Conservation (phyloP, 2,888 invertebrate species). For the Disparrhopalites patrizii region DNA sequence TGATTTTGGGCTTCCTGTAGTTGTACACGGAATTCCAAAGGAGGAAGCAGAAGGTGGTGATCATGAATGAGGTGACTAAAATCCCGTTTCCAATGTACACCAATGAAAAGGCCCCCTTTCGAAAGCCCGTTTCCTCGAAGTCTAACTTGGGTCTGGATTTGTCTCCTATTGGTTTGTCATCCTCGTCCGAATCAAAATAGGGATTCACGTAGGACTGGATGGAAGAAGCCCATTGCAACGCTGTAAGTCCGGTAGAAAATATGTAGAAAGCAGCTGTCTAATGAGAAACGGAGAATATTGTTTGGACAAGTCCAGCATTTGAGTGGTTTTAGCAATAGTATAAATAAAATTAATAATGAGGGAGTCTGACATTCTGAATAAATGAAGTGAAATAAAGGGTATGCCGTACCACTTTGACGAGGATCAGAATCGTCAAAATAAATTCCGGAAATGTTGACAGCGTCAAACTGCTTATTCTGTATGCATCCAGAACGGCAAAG, state of each 20-base stretch:
- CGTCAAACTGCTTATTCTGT: neutral
- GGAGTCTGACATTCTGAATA: neutral
- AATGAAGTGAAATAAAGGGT: neutral
- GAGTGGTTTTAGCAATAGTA: neutral
- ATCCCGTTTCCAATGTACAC: neutral
- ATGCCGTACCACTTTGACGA: constrained; percentile 16
- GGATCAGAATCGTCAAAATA: constrained; percentile 11
- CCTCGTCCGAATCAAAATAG: neutral
- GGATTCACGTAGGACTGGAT: constrained; percentile 6
- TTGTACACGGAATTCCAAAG: constrained; percentile 14
- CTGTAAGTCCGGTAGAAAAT: neutral
- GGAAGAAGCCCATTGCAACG: neutral
- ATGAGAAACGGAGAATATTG: neutral
- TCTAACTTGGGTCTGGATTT: neutral
- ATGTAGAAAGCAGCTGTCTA: neutral
- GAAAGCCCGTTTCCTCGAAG: neutral
- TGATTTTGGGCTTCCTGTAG: constrained; percentile 5
- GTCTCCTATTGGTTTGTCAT: neutral
- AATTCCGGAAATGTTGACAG: constrained; percentile 8
- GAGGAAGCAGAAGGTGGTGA: neutral
- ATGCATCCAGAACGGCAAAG: neutral
- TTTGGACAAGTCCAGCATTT: neutral
- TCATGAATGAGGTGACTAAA: neutral
- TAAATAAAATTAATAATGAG: neutral
- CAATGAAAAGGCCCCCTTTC: neutral